These are phyloP conservation scores for Cynocephalus volans DNA, from an alignment of 2,113 vertebrate species.

Conservation along the genomic window DNA sequence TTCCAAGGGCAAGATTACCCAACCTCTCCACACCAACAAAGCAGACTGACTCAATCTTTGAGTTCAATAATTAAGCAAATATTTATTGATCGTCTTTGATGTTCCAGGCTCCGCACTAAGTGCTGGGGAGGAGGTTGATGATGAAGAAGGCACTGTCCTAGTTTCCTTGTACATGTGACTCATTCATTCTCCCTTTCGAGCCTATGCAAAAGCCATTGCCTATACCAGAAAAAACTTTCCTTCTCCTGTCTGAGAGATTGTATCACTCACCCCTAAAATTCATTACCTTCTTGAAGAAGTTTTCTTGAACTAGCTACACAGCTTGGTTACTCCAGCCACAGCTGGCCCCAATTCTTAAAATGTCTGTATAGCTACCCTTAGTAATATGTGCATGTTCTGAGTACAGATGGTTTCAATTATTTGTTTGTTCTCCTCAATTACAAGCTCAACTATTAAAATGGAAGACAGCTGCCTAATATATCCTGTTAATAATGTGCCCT, in stretches of 20 bases:
- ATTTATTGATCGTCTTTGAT: conserved; percentile 44
- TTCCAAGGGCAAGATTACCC: conserved; percentile 38
- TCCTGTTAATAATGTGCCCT: not conserved
- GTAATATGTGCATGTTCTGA: conserved; percentile 36
- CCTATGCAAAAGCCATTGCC: conserved; percentile 55
- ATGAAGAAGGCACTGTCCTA: conserved; percentile 49
- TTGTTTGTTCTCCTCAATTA: conserved; percentile 30
- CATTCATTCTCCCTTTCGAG: conserved; percentile 61
- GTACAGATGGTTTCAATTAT: conserved; percentile 50
- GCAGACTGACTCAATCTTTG: conserved; percentile 31
- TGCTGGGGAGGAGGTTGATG: conserved; percentile 46
- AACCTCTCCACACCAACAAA: conserved; percentile 22
- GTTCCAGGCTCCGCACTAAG: not conserved
- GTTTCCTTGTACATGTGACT: conserved; percentile 63
- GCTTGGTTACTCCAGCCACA: conserved; percentile 33
- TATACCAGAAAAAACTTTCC: conserved; percentile 58
- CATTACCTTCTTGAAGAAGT: conserved; percentile 70
- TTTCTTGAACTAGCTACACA: conserved; percentile 56
- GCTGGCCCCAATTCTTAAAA: conserved; percentile 39
- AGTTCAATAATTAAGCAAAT: conserved; percentile 52
- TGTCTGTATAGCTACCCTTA: not conserved
- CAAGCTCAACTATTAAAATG: conserved; percentile 32
- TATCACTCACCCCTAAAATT: conserved; percentile 41
- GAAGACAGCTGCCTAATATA: conserved; percentile 38
- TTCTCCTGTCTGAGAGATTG: conserved; percentile 38